Base-by-base conservation (phyloP, 2,113 vertebrate species). In the Atlantisia rogersi region DNA sequence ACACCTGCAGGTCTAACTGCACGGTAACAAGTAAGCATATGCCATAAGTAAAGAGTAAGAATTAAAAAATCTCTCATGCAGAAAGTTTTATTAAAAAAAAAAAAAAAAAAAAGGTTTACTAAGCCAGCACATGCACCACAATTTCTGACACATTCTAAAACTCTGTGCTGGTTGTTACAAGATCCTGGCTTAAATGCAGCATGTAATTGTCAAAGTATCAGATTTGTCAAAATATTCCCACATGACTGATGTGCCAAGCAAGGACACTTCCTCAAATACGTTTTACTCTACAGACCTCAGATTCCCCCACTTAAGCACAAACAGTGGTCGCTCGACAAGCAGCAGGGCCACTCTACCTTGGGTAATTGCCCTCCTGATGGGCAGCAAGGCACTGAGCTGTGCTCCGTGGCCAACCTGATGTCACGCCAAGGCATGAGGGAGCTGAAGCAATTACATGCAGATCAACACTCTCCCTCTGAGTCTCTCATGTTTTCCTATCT, bases 241-340 rank as follows among this genome's bases (percentile, higher is more conserved):
- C 0, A 0, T 50, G 56, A 83, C 52, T 31, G 26, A 93, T 81
- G 12, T 52, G 52, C 26, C 53, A 86, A 60, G 56, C 21, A 53
- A 78, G 13, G 31, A 5, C 46, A 48, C 59, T 86, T 25, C 40
- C 56, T 82, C 55, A 63, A 46, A 50, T 15, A 26, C 55, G 9
- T 8, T 77, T 71, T 40, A 6, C 52, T 59, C 29, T 28, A 11
- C 15, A 42, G 46, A 32, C 8, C 8, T 56, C 22, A 15, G 31
- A 29, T 7, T 69, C 3, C 7, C 48, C 19, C 25, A 4, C 0
- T 4, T 5, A 55, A 64, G 46, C 44, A 29, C 17, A 46, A 9
- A 11, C 0, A 0, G 42, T 29, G 4, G 5, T 11, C 59, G 44
- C 22, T 62, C 0, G 0, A 25, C 10, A 17, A 0, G 8, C 13